phyloP scores from a whole-genome alignment of 2,888 invertebrate species.

The Polydrusus pterygomalis region DNA sequence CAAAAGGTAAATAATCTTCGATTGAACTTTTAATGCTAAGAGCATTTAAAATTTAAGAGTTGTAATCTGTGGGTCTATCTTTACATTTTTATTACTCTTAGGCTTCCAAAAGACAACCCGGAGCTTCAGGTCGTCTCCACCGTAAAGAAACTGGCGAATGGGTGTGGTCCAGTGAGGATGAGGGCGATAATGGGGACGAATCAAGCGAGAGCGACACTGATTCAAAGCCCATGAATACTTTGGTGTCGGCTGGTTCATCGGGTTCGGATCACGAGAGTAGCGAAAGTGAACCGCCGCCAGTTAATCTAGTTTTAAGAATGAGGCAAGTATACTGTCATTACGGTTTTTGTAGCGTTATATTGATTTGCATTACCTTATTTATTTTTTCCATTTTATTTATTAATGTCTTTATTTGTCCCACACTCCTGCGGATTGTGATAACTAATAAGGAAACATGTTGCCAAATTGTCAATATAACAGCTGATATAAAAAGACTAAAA shows the following conservation, averaged over 20 bases:
- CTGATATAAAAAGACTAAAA: no score
- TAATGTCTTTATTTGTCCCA: no score
- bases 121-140: constrained; percentile 89
- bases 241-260: constrained; percentile 69
- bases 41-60: no score
- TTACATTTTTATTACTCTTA: constrained; percentile 60
- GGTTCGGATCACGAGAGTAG: constrained; percentile 72
- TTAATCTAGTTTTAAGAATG: constrained; percentile 92
- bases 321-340: constrained; percentile 77
- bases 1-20: constrained; percentile 88
- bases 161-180: constrained; percentile 98
- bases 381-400: no score
- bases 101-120: constrained; percentile 87
- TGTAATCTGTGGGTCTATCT: no score
- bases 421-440: no score
- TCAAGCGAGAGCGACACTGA: constrained; percentile 75
- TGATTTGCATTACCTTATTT: background rate
- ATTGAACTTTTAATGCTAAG: no score
- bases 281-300: constrained; percentile 69
- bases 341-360: no score
- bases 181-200: constrained; percentile 83
- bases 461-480: no score
- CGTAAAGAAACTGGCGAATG: constrained; percentile 97
- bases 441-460: no score
- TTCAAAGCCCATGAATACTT: constrained; percentile 72